Base-by-base conservation (phyloP, 2,888 invertebrate species). In the Altica lythri region DNA sequence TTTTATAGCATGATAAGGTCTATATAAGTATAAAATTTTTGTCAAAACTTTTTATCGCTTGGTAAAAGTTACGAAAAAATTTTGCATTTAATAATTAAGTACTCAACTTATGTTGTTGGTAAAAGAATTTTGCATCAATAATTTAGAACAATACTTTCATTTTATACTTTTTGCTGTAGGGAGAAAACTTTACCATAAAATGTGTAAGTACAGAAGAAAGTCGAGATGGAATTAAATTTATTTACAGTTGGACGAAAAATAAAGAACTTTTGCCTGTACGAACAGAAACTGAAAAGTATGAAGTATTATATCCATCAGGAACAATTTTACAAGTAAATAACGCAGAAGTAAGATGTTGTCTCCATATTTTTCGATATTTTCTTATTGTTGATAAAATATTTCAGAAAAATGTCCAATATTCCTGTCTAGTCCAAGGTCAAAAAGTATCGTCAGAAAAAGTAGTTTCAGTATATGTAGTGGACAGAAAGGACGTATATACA, bases 201-300 rank as follows among this genome's bases (percentile, higher is more conserved):
- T 92, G 92, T 71, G 80, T 89, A 59, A 90, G 90, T 68, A 78
- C 86, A 53, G 88, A 86, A 43, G 81, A 80, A 62, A 82, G 84
- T 25, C 57, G 54, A 4, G 59, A 58, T n/a, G 83, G 83, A 57
- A 84, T 83, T 1, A 84, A 83, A 27, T 79, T 89, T 48, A 92
- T 90, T 2, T 92, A 90, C 71, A 90, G 89, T 67, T 92, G 92
- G 92, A 88, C 89, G 0, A 85, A 88, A 62, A 90, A 91, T 68
- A 83, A 85, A 51, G 85, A 83, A 6, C 77, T 92, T 9, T 81
- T 92, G 14, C 87, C 86, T 38, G 81, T 90, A 54, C 83, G 83
- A 45, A 88, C 88, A 0, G 86, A 86, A 4, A 81, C 81, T n/a
- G 89, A 89, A 67, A 88, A 89, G 64, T 91, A 91, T 86, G 92